Percentiles rank a stretch among this genome's conserved stretches.
Evolutionary conservation across 2,113 vertebrate genomes (phyloP).

Genomic region (Tachycineta bicolor): DNA sequence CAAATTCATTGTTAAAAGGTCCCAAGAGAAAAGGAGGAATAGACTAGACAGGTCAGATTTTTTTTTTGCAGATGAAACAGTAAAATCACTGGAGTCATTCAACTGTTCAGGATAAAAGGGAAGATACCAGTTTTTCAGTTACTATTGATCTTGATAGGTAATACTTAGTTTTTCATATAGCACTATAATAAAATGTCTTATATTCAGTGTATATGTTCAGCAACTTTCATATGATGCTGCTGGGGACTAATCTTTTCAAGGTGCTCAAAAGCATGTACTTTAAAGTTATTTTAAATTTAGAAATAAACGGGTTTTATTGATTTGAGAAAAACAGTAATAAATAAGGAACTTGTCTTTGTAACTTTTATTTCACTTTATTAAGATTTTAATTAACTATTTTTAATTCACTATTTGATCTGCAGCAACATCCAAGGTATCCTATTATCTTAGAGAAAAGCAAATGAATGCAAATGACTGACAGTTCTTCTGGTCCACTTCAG

Average conservation of each 20-base stretch:
- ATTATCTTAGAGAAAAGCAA: constrained; percentile 34
- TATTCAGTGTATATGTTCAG: neutral
- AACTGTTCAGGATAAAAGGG: neutral
- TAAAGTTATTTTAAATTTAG: neutral
- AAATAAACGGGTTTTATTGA: neutral
- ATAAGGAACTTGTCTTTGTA: neutral
- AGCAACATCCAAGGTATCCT: constrained; percentile 42
- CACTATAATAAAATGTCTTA: neutral
- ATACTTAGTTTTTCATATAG: neutral
- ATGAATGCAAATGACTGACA: constrained; percentile 49
- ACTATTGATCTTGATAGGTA: neutral
- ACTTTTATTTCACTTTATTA: constrained; percentile 27
- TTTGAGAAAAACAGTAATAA: neutral
- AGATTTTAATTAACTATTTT: constrained; percentile 53
- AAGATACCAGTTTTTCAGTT: neutral
- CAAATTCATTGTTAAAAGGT: neutral
- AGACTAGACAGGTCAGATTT: neutral
- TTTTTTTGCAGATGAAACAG: neutral
- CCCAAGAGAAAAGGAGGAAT: neutral
- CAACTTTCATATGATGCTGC: neutral
- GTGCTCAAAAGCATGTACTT: neutral
- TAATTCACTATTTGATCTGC: constrained; percentile 54
- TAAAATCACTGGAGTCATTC: constrained; percentile 1
- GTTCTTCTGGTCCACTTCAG: constrained; percentile 52
- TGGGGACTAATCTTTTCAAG: neutral